phyloP scores from a whole-genome alignment of 2,888 invertebrate genomes.

The Agonum fuliginosum region DNA sequence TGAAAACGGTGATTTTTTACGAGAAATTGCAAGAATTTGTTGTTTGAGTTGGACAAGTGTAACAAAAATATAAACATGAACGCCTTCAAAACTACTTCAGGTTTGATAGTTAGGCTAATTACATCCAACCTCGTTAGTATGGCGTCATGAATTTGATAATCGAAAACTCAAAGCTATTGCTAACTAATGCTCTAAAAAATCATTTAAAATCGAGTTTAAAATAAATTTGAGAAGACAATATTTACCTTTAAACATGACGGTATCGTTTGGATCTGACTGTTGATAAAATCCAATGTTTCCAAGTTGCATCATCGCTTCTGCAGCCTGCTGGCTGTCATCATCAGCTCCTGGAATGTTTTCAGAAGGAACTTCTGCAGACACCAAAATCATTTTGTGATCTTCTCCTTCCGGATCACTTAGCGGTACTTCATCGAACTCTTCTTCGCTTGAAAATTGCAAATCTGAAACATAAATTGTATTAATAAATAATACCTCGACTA shows the following conservation, averaged over 20 bases:
- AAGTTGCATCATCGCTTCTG: slow-evolving; percentile 86
- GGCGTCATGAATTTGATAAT: too few relatives aligned
- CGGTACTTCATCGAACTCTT: slow-evolving; percentile 79
- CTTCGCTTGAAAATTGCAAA: slow-evolving; percentile 83
- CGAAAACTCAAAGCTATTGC: too few relatives aligned
- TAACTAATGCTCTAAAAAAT: too few relatives aligned
- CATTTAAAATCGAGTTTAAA: too few relatives aligned
- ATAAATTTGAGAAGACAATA: too few relatives aligned
- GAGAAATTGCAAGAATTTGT: too few relatives aligned
- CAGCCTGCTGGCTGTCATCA: slow-evolving; percentile 78
- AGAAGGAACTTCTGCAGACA: slow-evolving; percentile 72
- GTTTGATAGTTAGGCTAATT: too few relatives aligned
- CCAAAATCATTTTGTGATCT: slow-evolving; percentile 69
- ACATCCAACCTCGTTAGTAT: too few relatives aligned
- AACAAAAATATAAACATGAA: too few relatives aligned
- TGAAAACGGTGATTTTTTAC: too few relatives aligned
- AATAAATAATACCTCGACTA: not conserved
- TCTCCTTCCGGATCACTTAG: slow-evolving; percentile 74
- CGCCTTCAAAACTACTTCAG: too few relatives aligned
- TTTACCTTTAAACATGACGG: slow-evolving; percentile 68
- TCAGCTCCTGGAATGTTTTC: slow-evolving; percentile 67
- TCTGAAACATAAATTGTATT: slow-evolving; percentile 70
- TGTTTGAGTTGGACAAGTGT: too few relatives aligned
- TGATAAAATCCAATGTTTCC: slow-evolving; percentile 80
- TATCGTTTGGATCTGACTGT: slow-evolving; percentile 67